Percentiles rank a stretch among this genome's conserved stretches.
These are phyloP conservation scores for Pontoporia blainvillei DNA, from an alignment of 2,113 vertebrate species.

Conservation along the genomic window DNA sequence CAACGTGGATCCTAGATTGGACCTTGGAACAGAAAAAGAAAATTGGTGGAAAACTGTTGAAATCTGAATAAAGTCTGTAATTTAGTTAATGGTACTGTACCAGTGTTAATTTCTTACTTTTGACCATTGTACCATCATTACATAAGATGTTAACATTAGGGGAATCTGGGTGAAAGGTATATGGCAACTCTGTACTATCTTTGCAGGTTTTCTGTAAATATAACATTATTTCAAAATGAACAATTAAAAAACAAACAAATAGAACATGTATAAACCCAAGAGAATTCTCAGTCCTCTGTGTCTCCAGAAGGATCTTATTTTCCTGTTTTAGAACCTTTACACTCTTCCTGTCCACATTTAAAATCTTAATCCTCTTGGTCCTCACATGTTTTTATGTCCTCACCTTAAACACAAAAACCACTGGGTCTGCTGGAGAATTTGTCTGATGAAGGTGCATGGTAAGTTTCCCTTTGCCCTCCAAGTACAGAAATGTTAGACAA, in stretches of 20 bases:
- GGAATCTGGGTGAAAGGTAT: background rate
- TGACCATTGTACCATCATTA: background rate
- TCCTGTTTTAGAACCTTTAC: background rate
- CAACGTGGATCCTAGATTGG: background rate
- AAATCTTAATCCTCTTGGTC: background rate
- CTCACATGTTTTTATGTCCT: background rate
- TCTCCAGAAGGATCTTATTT: background rate
- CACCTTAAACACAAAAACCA: background rate
- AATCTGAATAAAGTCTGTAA: background rate
- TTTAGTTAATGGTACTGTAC: background rate
- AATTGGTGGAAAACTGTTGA: background rate
- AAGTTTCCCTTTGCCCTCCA: background rate
- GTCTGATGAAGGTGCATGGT: background rate
- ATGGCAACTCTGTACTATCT: background rate
- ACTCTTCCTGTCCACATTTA: background rate
- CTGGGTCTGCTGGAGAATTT: background rate
- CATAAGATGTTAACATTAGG: background rate
- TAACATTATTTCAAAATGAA: conserved; percentile 8
- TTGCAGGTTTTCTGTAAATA: background rate
- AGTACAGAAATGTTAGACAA: background rate
- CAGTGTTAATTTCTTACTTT: background rate
- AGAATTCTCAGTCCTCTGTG: background rate
- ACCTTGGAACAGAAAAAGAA: background rate
- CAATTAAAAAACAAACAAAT: background rate
- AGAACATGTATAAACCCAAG: background rate